A percentile compares a stretch with the other conserved stretches of the same genome.
These are phyloP conservation scores for Neopelma chrysocephalum DNA, from an alignment of 2,797 vertebrate genomes.

Conservation along the genomic window DNA sequence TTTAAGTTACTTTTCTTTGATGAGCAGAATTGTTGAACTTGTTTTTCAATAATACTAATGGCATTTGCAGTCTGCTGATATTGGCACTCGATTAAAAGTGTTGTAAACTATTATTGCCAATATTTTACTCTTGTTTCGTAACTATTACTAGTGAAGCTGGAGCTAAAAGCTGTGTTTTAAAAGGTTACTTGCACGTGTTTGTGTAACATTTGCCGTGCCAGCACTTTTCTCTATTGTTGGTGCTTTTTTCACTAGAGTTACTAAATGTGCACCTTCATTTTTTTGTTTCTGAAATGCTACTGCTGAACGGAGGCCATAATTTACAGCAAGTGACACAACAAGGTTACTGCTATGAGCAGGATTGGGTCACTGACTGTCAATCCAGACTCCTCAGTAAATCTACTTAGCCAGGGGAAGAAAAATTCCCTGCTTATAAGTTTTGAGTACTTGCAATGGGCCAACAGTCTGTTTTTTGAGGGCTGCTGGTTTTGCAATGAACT, in stretches of 20 bases:
- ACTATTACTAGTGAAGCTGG: background rate
- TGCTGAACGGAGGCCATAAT: background rate
- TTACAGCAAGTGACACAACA: background rate
- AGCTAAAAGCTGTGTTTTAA: background rate
- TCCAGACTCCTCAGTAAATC: background rate
- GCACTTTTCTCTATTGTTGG: slow-evolving; percentile 30
- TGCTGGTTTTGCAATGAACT: background rate
- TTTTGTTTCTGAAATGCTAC: background rate
- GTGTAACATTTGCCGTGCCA: slow-evolving; percentile 32
- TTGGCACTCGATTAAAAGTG: background rate
- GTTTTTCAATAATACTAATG: background rate
- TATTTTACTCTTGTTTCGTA: background rate
- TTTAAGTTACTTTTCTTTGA: background rate
- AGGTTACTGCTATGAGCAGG: background rate
- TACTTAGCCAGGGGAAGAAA: background rate
- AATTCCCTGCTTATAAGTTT: background rate
- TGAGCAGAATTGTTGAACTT: background rate
- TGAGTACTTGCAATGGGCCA: background rate
- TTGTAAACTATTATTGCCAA: background rate
- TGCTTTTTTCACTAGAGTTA: slow-evolving; percentile 48
- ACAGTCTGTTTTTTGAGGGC: background rate
- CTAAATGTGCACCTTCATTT: background rate
- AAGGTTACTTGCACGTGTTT: slow-evolving; percentile 14
- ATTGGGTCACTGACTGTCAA: background rate
- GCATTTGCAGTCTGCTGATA: background rate